These are phyloP conservation scores for Calosoma granatense DNA, from an alignment of 1,140 invertebrate species.

Conservation along the genomic window DNA sequence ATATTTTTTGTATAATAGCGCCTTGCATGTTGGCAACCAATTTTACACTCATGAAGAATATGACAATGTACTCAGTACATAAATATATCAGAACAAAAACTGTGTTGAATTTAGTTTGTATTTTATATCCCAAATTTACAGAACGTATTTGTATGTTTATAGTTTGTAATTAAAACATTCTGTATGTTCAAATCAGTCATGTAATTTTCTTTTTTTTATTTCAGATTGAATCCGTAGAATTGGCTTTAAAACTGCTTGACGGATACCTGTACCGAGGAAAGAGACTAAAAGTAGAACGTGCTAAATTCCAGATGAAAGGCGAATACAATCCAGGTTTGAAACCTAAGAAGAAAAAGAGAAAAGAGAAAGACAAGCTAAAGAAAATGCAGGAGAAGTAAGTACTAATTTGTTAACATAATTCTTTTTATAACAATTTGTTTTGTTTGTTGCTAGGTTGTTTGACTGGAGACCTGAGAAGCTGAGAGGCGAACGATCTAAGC, in stretches of 20 bases:
- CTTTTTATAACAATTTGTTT: constrained; percentile 10
- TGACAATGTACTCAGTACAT: too few species aligned
- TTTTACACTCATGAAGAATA: too few species aligned
- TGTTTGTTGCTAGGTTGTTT: constrained; percentile 48
- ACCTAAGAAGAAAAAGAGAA: constrained; percentile 83
- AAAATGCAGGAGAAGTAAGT: constrained; percentile 79
- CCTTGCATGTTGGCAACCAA: too few species aligned
- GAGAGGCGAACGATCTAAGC: constrained; percentile 68
- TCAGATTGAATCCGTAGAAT: constrained; percentile 83
- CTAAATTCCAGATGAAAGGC: constrained; percentile 93
- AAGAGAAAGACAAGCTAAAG: constrained; percentile 82
- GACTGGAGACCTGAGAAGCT: constrained; percentile 94
- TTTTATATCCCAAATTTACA: too few species aligned
- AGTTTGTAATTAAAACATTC: too few species aligned
- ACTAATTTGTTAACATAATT: constrained; percentile 7
- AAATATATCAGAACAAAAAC: too few species aligned
- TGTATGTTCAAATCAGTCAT: too few species aligned
- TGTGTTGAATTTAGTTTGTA: too few species aligned
- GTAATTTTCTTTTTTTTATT: constrained; percentile 32
- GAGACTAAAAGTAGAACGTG: constrained; percentile 79
- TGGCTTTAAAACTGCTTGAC: constrained; percentile 89
- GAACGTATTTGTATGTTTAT: too few species aligned
- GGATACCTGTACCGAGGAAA: constrained; percentile 71
- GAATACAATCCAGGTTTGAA: constrained; percentile 89
- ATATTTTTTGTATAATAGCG: too few species aligned